phyloP scores from a whole-genome alignment of 1,140 invertebrate species.

The Samia ricini region DNA sequence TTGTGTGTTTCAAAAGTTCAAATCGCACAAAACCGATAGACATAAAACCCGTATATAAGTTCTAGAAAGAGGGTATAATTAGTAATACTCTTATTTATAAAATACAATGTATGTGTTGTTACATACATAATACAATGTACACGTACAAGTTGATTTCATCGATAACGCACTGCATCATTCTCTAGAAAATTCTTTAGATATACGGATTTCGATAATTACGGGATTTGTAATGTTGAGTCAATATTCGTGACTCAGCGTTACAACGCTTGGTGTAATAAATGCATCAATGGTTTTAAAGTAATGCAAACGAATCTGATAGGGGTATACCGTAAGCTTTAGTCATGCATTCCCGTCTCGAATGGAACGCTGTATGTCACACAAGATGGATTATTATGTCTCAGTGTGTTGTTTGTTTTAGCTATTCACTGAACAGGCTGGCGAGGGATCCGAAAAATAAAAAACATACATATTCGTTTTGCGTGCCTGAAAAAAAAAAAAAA shows the following conservation, averaged over 20 bases:
- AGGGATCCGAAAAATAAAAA: background rate
- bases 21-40: too few relatives aligned
- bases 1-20: too few relatives aligned
- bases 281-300: conserved; percentile 5
- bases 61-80: too few relatives aligned
- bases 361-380: background rate
- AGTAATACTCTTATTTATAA: too few relatives aligned
- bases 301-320: conserved; percentile 6
- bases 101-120: too few relatives aligned
- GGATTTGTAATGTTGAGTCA: conserved; percentile 9
- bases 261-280: conserved; percentile 3
- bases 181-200: too few relatives aligned
- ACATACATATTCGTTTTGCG: background rate
- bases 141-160: too few relatives aligned
- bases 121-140: too few relatives aligned
- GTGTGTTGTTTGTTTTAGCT: background rate
- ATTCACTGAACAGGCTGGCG: background rate
- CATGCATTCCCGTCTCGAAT: background rate
- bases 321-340: background rate
- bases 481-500: background rate
- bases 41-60: too few relatives aligned
- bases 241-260: background rate
- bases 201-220: background rate
- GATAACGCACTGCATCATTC: too few relatives aligned
- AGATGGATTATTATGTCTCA: background rate